Base-by-base conservation (phyloP, 2,888 invertebrate species). In the Caenorhabditis macrosperma region DNA sequence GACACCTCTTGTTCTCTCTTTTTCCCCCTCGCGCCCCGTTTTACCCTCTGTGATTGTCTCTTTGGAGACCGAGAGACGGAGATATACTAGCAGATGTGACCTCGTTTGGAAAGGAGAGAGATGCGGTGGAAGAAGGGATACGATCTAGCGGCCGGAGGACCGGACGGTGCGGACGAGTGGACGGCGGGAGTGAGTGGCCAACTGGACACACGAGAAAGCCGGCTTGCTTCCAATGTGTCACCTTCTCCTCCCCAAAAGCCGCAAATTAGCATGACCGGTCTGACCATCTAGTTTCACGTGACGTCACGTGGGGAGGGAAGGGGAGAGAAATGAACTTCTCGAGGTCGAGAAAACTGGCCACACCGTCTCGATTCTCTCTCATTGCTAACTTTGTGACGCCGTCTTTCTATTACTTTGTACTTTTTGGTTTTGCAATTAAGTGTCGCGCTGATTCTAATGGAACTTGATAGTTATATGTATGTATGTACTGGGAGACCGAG, bases 71-170 rank as follows among this genome's bases (percentile, higher is more conserved):
- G 52, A 68, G 57, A 59, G 54, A 67, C 22, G 59, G 54, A 60
- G 55, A 44, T 35, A 66, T 38, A 64, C 48, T 35, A 54, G 54
- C 15, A 64, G 55, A 46, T 35, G 57, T 78, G 78, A 78, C 78
- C 78, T 72, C 78, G 66, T 78, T 78, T 71, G 46, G 76, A 30
- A 60, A 24, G 44, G 28, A 67, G 30, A 35, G 26, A 68, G 74
- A 74, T 54, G 48, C 48, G 69, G n/a, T n/a, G 60, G 46, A 55
- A 63, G 55, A 35, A 44, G 60, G 61, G 59, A 71, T 44, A 44
- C 41, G 48, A 33, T 15, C 46, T 20, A 20, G 15, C 9, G 24
- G 69, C 26, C 54, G 57, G 30, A 48, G 54, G 35, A 50, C 46
- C 57, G 64, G 71, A 67, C 57, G 22, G 57, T 26, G 41, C 35